A percentile compares a stretch with the other conserved stretches of the same genome.
These are phyloP conservation scores for Ichneumoninae sp. DNA, from an alignment of 2,888 invertebrate genomes.

Conservation along the genomic window DNA sequence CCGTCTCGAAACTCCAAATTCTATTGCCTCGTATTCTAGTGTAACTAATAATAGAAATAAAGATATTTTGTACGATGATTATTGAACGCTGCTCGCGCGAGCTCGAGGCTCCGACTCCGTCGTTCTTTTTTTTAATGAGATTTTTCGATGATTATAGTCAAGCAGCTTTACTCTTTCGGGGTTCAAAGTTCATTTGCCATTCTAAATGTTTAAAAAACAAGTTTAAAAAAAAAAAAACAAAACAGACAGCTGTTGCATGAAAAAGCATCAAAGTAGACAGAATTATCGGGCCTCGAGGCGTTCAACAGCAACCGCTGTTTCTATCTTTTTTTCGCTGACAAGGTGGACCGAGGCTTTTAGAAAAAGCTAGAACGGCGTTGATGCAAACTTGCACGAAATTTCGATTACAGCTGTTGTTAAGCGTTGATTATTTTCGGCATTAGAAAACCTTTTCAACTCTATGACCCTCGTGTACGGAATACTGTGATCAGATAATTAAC, in stretches of 20 bases:
- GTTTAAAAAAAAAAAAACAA: not conserved
- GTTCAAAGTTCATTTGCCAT: not conserved
- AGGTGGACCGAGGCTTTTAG: too few species aligned
- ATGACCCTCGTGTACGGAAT: not conserved
- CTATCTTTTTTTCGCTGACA: too few species aligned
- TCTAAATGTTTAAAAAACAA: not conserved
- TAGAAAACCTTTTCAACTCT: not conserved
- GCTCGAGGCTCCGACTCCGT: not conserved
- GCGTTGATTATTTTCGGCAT: not conserved
- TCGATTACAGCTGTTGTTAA: not conserved
- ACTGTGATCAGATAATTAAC: not conserved
- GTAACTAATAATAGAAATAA: conserved; percentile 18
- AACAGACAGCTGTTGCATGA: too few species aligned
- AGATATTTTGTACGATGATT: conserved; percentile 33
- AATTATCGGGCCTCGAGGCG: too few species aligned
- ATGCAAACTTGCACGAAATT: not conserved
- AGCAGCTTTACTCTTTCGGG: not conserved
- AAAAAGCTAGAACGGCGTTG: too few species aligned
- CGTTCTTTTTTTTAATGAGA: not conserved
- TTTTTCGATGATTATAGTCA: not conserved
- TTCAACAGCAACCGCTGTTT: too few species aligned
- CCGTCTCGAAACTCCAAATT: conserved; percentile 15
- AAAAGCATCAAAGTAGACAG: not conserved
- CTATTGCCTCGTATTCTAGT: conserved; percentile 16
- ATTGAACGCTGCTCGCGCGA: conserved; percentile 14